phyloP scores from a whole-genome alignment of 2,113 vertebrate genomes.

The Hydrochoerus hydrochaeris region DNA sequence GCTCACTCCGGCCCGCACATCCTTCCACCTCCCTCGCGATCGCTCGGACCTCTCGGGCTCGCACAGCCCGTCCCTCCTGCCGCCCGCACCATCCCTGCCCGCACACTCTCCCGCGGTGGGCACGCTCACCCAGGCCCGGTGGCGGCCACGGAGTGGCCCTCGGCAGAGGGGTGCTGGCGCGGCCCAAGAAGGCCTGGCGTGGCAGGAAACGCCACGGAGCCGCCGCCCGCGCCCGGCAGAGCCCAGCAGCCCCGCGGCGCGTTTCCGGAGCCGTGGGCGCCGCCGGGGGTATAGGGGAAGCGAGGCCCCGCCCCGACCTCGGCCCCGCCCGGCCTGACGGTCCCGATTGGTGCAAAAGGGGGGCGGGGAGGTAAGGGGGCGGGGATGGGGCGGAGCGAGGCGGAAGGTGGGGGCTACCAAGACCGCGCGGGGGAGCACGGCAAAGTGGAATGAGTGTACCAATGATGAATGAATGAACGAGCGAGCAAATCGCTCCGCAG shows the following conservation, averaged over 20 bases:
- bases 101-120: background rate
- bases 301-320: constrained; percentile 44
- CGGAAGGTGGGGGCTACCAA: background rate
- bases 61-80: background rate
- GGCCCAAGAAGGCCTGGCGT: constrained; percentile 67
- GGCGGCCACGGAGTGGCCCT: background rate
- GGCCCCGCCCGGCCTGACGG: background rate
- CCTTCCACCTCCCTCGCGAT: background rate
- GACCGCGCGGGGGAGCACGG: fast-evolving
- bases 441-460: background rate
- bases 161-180: background rate
- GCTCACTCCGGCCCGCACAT: background rate
- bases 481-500: background rate
- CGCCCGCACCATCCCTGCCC: background rate
- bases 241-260: constrained; percentile 38
- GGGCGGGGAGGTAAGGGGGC: background rate
- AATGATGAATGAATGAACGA: background rate
- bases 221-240: background rate
- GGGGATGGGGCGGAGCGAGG: background rate
- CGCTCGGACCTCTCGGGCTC: background rate
- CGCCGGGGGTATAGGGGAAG: background rate
- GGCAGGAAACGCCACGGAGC: constrained; percentile 76
- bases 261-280: constrained; percentile 72
- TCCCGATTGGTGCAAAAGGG: constrained; percentile 41
- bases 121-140: constrained; percentile 34